These are phyloP conservation scores for Microtus pennsylvanicus DNA, from an alignment of 2,113 vertebrate genomes.

Conservation along the genomic window DNA sequence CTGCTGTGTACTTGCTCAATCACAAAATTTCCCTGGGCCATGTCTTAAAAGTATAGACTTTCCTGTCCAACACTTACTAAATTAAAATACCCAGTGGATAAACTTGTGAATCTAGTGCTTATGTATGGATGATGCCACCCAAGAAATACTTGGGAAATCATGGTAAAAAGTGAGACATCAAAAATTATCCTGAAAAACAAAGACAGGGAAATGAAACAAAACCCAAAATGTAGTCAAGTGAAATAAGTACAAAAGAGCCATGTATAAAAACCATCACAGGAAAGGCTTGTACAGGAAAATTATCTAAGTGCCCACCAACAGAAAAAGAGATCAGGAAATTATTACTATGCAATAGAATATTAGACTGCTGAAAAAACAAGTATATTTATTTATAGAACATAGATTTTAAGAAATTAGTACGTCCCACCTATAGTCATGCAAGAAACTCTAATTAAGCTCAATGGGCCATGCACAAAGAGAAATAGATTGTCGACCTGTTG, in stretches of 20 bases:
- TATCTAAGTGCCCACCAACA: not conserved
- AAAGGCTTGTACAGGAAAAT: not conserved
- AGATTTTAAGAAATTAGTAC: not conserved
- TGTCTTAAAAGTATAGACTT: not conserved
- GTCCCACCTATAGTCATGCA: not conserved
- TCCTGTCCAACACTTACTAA: not conserved
- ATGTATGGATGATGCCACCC: not conserved
- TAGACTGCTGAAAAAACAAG: constrained; percentile 9
- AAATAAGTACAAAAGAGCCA: not conserved
- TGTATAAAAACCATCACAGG: not conserved
- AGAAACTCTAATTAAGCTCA: not conserved
- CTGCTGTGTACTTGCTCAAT: not conserved
- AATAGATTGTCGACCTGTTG: not conserved
- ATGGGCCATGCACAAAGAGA: not conserved
- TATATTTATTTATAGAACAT: not conserved
- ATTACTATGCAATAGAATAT: not conserved
- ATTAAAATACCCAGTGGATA: not conserved
- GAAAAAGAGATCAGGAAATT: constrained; percentile 15
- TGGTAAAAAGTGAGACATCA: not conserved
- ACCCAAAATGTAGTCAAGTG: not conserved
- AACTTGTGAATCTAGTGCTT: not conserved
- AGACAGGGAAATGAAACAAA: not conserved
- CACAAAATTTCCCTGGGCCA: not conserved
- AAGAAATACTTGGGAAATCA: not conserved
- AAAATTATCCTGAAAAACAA: not conserved